Evolutionary conservation across 2,113 vertebrate species (phyloP).

Genomic region (Aphelocoma coerulescens): DNA sequence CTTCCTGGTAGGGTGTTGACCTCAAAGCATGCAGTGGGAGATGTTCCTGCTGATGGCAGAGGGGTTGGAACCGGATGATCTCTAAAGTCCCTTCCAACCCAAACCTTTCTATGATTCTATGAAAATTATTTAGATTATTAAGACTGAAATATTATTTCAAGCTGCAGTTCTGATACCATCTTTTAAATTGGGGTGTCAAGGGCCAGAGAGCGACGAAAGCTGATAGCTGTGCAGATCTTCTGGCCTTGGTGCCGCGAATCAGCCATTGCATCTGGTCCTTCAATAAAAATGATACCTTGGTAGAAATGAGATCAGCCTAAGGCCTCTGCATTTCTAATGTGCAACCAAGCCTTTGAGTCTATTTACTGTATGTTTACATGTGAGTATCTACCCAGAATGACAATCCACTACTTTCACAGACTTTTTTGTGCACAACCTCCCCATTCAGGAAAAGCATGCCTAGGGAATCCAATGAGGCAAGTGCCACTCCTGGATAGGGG

Average conservation of each 20-base stretch:
- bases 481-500: neutral
- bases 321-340: neutral
- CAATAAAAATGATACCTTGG: neutral
- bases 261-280: neutral
- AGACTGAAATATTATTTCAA: neutral
- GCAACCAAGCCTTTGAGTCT: neutral
- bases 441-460: neutral
- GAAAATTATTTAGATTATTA: neutral
- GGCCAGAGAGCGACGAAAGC: no score
- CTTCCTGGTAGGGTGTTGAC: neutral
- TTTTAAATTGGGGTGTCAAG: neutral
- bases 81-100: neutral
- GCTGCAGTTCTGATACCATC: neutral
- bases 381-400: neutral
- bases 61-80: neutral
- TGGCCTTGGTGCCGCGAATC: neutral
- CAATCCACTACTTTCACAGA: neutral
- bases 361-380: neutral
- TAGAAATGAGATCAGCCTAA: neutral
- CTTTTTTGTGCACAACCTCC: neutral
- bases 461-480: neutral
- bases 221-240: no score
- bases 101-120: neutral
- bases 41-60: accelerated
- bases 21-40: neutral